These are phyloP conservation scores for Rhopalosiphum padi DNA, from an alignment of 1,140 invertebrate species.

Conservation along the genomic window DNA sequence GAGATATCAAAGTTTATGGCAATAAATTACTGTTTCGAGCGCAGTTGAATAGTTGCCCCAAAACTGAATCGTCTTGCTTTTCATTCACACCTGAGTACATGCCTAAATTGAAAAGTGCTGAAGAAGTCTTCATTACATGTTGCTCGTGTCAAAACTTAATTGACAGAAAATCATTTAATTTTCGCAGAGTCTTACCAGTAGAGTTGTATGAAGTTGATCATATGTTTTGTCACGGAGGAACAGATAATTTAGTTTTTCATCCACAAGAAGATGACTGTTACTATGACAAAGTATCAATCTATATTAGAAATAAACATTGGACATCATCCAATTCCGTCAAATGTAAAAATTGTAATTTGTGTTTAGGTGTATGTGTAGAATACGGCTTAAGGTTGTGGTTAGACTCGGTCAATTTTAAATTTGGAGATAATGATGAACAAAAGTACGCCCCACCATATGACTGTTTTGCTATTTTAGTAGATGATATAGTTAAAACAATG, in stretches of 20 bases:
- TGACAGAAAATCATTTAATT: slow-evolving; percentile 31
- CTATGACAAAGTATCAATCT: slow-evolving; percentile 50
- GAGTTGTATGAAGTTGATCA: slow-evolving; percentile 38
- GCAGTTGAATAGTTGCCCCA: slow-evolving; percentile 22
- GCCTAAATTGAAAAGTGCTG: neutral
- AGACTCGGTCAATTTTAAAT: slow-evolving; percentile 36
- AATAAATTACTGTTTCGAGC: slow-evolving; percentile 45
- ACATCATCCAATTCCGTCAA: neutral
- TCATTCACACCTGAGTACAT: slow-evolving; percentile 34
- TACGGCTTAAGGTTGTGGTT: slow-evolving; percentile 43
- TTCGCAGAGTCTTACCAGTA: slow-evolving; percentile 39
- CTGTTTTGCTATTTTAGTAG: slow-evolving; percentile 41
- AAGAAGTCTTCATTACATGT: slow-evolving; percentile 37
- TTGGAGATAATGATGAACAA: slow-evolving; percentile 1
- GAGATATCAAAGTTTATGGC: slow-evolving; percentile 33
- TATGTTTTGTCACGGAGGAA: slow-evolving; percentile 53
- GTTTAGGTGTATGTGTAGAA: slow-evolving; percentile 23
- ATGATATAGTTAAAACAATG: slow-evolving; percentile 45
- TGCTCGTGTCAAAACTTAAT: neutral
- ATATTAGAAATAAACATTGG: slow-evolving; percentile 36
- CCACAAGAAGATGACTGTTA: slow-evolving; percentile 50
- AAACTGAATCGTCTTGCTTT: slow-evolving; percentile 40
- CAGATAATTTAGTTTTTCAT: slow-evolving; percentile 35
- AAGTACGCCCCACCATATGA: neutral
- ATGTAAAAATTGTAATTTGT: slow-evolving; percentile 49